phyloP scores from a whole-genome alignment of 2,113 vertebrate genomes.

The Epinephelus fuscoguttatus region DNA sequence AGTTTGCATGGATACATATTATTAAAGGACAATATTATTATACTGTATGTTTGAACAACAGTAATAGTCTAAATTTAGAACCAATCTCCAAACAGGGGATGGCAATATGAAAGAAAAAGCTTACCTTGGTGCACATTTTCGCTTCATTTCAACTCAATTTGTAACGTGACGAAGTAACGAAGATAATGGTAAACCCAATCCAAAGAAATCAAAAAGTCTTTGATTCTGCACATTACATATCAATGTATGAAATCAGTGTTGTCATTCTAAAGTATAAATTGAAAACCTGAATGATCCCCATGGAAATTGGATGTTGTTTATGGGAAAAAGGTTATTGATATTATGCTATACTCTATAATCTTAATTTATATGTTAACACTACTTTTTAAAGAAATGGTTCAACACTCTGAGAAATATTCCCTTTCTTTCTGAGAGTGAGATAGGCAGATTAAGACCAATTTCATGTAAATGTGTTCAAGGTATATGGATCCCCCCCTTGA shows the following conservation, averaged over 20 bases:
- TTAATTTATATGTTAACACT: too few species aligned
- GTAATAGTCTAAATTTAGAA: constrained; percentile 27
- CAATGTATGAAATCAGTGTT: constrained; percentile 21
- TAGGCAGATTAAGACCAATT: background rate
- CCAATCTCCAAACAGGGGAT: constrained; percentile 22
- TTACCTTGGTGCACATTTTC: constrained; percentile 1
- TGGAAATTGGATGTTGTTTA: background rate
- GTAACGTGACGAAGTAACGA: background rate
- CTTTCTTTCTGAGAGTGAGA: background rate
- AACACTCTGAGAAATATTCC: constrained; percentile 2
- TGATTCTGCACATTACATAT: constrained; percentile 13
- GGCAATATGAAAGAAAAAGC: constrained; percentile 12
- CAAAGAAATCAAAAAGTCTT: constrained; percentile 19
- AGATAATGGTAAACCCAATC: background rate
- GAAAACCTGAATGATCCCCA: background rate
- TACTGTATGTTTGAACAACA: constrained; percentile 36
- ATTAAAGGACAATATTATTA: constrained; percentile 49
- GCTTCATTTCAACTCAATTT: background rate
- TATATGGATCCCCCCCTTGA: too few species aligned
- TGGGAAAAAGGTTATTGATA: too few species aligned
- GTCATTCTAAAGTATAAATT: background rate
- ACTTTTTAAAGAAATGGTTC: background rate
- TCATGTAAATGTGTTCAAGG: background rate
- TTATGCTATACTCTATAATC: too few species aligned
- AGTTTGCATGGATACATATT: constrained; percentile 59